Conservation (phyloP, 2,888 invertebrate species). For the Cataglyphis altisquamis region DNA sequence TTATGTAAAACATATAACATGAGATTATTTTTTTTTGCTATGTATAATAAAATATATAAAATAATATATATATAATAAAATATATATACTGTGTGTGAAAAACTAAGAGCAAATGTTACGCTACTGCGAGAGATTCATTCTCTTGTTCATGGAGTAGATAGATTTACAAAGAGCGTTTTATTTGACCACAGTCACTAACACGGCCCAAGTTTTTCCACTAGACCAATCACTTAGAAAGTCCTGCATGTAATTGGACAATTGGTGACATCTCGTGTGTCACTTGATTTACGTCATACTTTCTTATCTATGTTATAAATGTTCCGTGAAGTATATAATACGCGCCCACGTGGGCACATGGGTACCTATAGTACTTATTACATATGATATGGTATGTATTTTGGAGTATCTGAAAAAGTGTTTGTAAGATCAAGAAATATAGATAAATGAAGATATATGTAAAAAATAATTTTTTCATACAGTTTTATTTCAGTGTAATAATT, state of each 20-base stretch:
- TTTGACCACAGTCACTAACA: not conserved
- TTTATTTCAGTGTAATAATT: not conserved
- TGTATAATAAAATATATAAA: too few relatives aligned
- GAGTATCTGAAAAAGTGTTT: not conserved
- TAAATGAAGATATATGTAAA: not conserved
- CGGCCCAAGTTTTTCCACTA: not conserved
- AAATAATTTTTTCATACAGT: not conserved
- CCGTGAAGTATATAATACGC: not conserved
- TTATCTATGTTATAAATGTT: not conserved
- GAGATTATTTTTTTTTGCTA: not conserved
- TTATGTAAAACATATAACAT: not conserved
- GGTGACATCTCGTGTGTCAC: too few relatives aligned
- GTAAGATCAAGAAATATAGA: not conserved
- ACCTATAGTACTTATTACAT: not conserved
- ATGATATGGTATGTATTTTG: not conserved
- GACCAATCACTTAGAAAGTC: not conserved
- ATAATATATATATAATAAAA: too few relatives aligned
- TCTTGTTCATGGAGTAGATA: not conserved
- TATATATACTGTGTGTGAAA: too few relatives aligned
- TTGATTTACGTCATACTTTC: not conserved
- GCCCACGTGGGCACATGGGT: not conserved
- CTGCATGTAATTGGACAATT: not conserved
- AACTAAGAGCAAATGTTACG: too few relatives aligned
- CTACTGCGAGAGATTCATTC: not conserved
- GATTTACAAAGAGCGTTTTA: not conserved